phyloP scores from a whole-genome alignment of 2,113 vertebrate species.

The Puma concolor region DNA sequence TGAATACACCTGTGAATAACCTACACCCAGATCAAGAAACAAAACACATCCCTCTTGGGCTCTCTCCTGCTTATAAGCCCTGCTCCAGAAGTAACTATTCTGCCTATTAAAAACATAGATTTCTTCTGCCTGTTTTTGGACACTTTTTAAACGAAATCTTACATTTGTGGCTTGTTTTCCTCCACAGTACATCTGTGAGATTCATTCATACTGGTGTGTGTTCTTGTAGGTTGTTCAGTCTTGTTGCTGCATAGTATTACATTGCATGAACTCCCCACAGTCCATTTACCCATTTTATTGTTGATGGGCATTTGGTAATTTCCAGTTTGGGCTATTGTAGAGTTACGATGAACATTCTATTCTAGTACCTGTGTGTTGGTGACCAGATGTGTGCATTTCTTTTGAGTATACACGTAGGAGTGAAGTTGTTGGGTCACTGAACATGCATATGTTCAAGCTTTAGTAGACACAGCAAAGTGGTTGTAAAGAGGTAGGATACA shows the following conservation, averaged over 20 bases:
- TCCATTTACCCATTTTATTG: accelerated
- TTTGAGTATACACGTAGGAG: background rate
- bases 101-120: background rate
- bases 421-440: background rate
- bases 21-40: background rate
- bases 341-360: background rate
- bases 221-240: background rate
- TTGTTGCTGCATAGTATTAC: background rate
- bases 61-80: background rate
- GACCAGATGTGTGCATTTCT: background rate
- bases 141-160: background rate
- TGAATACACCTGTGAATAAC: background rate
- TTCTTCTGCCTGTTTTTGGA: background rate
- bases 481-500: background rate
- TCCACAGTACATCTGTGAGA: background rate
- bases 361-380: background rate
- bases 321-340: background rate
- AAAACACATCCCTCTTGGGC: background rate
- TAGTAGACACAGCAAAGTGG: background rate
- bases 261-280: background rate
- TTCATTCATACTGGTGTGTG: background rate
- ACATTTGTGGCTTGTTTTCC: background rate
- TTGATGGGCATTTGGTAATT: background rate
- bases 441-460: background rate
- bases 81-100: background rate